Base-by-base conservation (phyloP, 2,113 vertebrate species). In the Polyodon spathula region DNA sequence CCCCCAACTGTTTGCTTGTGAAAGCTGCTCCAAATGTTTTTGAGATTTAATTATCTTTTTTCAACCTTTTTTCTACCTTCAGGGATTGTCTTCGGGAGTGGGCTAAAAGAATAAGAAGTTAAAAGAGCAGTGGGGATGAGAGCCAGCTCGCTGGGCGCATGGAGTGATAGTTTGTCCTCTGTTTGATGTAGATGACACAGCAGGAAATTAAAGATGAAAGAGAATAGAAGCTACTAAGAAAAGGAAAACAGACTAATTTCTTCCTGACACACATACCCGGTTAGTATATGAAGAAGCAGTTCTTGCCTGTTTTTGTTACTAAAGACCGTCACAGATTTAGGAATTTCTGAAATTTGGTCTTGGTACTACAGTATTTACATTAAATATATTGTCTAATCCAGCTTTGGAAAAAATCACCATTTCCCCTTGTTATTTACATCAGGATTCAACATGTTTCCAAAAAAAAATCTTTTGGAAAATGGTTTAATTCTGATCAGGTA, bases 31-130 rank as follows among this genome's bases (percentile, higher is more conserved):
- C 74, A 67, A 68, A 76, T 72, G 51, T 44, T 76, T 79, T 79
- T 76, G 75, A 78, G 79, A 80, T 84, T 81, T 84, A 85, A 86
- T 86, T 86, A 85, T 85, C 81, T 78, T 82, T 80, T 81, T 79
- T 83, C 78, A 79, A 78, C 65, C 46, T 81, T 82, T 82, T 81
- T n/a, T 81, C 79, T 82, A 80, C 81, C 83, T 85, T 84, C 79
- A 78, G 84, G 79, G 81, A 86, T 82, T 81, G 78, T 79, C 70
- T 78, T 76, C 81, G 51, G 77, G 73, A 61, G 81, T 76, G 83
- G 81, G 79, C 71, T 85, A 84, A 85, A 80, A 79, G 80, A 84
- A 84, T 68, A 75, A 78, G 81, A 84, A 83, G 81, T 81, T 77
- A 81, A 80, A 77, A 77, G 79, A 76, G 71, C 37, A 74, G 77